Conservation (phyloP, 2,113 vertebrate genomes). For the Puffinus mauretanicus region DNA sequence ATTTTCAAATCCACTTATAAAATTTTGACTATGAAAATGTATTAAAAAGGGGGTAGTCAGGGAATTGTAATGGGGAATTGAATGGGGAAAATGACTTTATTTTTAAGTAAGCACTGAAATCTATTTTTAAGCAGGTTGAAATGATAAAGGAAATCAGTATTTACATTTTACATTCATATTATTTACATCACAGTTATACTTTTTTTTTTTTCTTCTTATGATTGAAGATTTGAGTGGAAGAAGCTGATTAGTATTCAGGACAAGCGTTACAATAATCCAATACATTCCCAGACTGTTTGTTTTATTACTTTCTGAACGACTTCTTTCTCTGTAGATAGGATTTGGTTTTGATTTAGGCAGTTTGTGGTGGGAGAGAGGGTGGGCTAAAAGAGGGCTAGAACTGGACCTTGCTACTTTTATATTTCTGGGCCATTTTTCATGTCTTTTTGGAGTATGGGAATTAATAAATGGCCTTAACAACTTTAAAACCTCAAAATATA, state of each 20-base stretch:
- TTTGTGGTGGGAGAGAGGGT: neutral
- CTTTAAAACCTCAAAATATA: neutral
- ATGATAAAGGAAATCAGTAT: neutral
- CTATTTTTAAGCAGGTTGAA: neutral
- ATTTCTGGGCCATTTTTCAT: neutral
- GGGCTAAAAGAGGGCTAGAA: neutral
- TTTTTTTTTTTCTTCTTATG: neutral
- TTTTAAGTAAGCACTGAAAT: neutral
- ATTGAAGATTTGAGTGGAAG: neutral
- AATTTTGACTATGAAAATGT: neutral
- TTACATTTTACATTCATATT: neutral
- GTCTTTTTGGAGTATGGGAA: neutral
- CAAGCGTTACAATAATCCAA: neutral
- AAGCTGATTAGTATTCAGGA: constrained; percentile 22
- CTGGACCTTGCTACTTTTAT: accelerated
- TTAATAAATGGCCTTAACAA: neutral
- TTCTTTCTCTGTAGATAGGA: neutral
- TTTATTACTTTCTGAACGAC: neutral
- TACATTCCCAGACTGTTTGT: neutral
- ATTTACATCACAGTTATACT: neutral
- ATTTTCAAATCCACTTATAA: neutral
- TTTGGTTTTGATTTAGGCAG: neutral
- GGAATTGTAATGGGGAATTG: neutral
- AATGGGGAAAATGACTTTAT: neutral
- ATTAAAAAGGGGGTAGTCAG: neutral